phyloP scores from a whole-genome alignment of 2,797 vertebrate genomes.

The Poecilia picta region DNA sequence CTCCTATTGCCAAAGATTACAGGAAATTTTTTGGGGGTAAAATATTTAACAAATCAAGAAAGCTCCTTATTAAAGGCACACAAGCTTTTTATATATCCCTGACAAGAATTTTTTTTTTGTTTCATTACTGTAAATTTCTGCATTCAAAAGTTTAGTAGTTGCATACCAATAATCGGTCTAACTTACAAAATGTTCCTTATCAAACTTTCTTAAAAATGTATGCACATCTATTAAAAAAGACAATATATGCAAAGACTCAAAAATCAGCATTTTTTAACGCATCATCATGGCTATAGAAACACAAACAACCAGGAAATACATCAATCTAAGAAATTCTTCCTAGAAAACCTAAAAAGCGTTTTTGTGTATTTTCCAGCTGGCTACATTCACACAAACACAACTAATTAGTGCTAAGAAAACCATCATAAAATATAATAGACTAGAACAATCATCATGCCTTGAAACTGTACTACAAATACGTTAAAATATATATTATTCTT shows the following conservation, averaged over 20 bases:
- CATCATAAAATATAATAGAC: conserved; percentile 16
- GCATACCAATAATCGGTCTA: conserved; percentile 36
- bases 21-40: conserved; percentile 16
- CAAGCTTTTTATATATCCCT: conserved; percentile 31
- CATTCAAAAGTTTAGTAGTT: background rate
- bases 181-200: conserved; percentile 35
- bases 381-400: background rate
- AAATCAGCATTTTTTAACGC: conserved; percentile 5
- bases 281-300: conserved; percentile 24
- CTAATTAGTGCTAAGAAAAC: conserved; percentile 29
- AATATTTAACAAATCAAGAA: conserved; percentile 35
- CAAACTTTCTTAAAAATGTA: conserved; percentile 36
- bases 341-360: background rate
- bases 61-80: conserved; percentile 9
- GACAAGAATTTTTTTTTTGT: conserved; percentile 25
- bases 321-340: background rate
- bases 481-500: conserved; percentile 3
- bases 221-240: background rate
- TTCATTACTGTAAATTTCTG: conserved; percentile 26
- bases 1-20: background rate
- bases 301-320: conserved; percentile 12
- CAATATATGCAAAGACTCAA: conserved; percentile 8
- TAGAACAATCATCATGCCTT: conserved; percentile 29
- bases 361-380: background rate
- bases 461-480: conserved; percentile 46